Base-by-base conservation (phyloP, 2,888 invertebrate species). In the Ecliptopera silaceata region DNA sequence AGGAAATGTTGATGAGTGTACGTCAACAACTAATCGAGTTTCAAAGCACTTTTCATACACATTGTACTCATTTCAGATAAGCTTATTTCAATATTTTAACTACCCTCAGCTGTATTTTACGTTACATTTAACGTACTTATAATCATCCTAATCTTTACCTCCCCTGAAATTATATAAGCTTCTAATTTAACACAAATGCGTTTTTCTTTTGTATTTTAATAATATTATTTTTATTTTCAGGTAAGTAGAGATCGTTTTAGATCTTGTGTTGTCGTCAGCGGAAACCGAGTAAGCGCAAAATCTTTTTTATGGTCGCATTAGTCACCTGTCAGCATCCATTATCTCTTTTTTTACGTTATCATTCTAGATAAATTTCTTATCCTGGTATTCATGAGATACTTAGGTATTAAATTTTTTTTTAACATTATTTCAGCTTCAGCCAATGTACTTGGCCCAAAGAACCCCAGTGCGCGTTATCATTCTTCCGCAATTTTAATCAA, bases 1-100 rank as follows among this genome's bases (percentile, higher is more conserved):
- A 74, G 80, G 80, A 81, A 82, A 82, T 75, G 76, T 77, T 75
- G 72, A 68, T 64, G 68, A 61, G 66, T 36, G 36, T 71, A 80
- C 42, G 32, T 51, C 43, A 83, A 82, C 81, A 84, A 22, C 51
- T 54, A 47, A 54, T 45, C 52, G 49, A 70, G 67, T 78, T 74
- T 68, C 75, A 75, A 72, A 76, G 72, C 75, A 44, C 55, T 26
- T 51, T 56, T 52, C 39, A 48, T 46, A 42, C 34, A 31, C 32
- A 42, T 49, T 18, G 49, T 42, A 10, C 29, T 8, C 20, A 31
- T 10, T 34, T 42, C 3, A 17, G 50, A 13, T 31, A 41, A 31
- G 5, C n/a, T 41, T 18, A 10, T n/a, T 31, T 13, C 42, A 20
- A 10, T 13, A 11, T 26, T 15, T 48, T 18, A 18, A 31, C 18